Percentiles rank a stretch among this genome's conserved stretches.
These are phyloP conservation scores for Bombus superbus DNA, from an alignment of 1,140 invertebrate species.

Conservation along the genomic window DNA sequence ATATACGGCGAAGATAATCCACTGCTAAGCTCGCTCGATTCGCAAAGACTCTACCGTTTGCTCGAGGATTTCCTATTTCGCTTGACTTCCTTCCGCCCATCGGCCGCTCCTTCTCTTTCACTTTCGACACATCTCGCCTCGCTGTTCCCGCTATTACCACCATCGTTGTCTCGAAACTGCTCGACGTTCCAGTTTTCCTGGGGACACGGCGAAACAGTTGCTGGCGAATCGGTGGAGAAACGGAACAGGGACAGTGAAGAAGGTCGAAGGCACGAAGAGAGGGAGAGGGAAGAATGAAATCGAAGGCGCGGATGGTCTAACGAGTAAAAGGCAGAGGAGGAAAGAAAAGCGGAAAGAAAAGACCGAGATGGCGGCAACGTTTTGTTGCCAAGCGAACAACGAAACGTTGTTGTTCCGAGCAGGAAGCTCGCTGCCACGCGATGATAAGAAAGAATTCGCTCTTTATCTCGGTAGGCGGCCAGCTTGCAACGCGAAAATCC, in stretches of 20 bases:
- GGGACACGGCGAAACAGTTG: slow-evolving; percentile 44
- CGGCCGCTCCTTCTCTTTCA: slow-evolving; percentile 15
- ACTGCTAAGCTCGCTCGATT: slow-evolving; percentile 68
- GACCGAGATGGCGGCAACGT: slow-evolving; percentile 9
- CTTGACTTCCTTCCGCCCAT: slow-evolving; percentile 53
- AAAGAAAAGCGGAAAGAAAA: neutral
- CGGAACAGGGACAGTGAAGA: neutral
- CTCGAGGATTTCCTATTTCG: slow-evolving; percentile 71
- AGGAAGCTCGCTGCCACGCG: slow-evolving; percentile 48
- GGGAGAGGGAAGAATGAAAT: neutral
- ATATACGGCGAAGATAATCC: slow-evolving; percentile 66
- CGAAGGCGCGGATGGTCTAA: neutral
- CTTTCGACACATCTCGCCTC: slow-evolving; percentile 24
- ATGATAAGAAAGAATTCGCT: slow-evolving; percentile 65
- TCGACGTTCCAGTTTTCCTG: slow-evolving; percentile 50
- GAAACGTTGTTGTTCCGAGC: slow-evolving; percentile 55
- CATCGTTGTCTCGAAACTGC: slow-evolving; percentile 37
- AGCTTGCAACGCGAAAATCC: slow-evolving; percentile 19
- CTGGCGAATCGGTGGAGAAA: slow-evolving; percentile 24
- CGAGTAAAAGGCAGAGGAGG: neutral
- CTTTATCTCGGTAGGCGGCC: slow-evolving; percentile 45
- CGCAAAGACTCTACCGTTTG: slow-evolving; percentile 69
- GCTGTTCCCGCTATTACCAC: slow-evolving; percentile 10
- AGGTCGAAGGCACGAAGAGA: neutral
- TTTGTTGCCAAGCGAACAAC: slow-evolving; percentile 52